Conservation (phyloP, 1,140 invertebrate species). For the Lepidostoma basale region DNA sequence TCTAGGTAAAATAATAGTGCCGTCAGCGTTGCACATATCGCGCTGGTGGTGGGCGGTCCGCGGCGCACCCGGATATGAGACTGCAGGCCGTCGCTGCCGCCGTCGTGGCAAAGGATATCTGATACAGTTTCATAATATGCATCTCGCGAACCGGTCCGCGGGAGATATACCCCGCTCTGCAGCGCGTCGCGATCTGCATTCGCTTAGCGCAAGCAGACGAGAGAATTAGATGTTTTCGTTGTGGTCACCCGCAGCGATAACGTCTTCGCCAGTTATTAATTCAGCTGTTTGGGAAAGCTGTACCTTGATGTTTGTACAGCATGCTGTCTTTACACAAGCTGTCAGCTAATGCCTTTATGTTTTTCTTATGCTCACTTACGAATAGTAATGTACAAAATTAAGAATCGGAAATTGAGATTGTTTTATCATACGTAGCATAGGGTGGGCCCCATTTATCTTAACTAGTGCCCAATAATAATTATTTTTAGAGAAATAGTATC, state of each 20-base stretch:
- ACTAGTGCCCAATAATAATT: too few relatives aligned
- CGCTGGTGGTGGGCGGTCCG: not conserved
- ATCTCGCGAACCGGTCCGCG: slow-evolving; percentile 5
- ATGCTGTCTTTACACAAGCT: slow-evolving; percentile 3
- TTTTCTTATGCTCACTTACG: not conserved
- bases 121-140: not conserved
- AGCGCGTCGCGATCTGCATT: not conserved
- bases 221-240: not conserved
- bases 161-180: not conserved
- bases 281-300: not conserved
- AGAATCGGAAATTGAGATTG: too few relatives aligned
- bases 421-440: not conserved
- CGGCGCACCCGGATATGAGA: not conserved
- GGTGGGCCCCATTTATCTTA: not conserved
- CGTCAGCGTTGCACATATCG: not conserved
- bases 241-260: not conserved
- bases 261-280: not conserved
- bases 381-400: too few relatives aligned
- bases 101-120: not conserved
- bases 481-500: not conserved
- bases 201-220: not conserved
- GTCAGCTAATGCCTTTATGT: not conserved
- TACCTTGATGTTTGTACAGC: not conserved
- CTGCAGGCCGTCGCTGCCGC: not conserved
- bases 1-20: too few relatives aligned